These are phyloP conservation scores for Apaloderma vittatum DNA, from an alignment of 2,113 vertebrate species.

Conservation along the genomic window DNA sequence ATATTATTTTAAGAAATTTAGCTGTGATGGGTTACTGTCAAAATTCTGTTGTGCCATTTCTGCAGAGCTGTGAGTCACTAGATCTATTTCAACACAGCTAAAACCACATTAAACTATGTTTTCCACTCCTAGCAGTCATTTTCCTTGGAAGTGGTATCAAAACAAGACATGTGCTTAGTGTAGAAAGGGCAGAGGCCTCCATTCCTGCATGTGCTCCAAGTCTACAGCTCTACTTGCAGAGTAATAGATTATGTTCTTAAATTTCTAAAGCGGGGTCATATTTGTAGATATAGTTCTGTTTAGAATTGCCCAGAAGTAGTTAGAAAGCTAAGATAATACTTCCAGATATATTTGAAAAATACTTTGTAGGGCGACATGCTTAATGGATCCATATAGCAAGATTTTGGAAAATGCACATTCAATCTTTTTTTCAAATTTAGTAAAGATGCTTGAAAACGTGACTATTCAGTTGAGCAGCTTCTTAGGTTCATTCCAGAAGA, in stretches of 20 bases:
- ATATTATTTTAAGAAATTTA: background rate
- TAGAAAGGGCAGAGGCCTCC: background rate
- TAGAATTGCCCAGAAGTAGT: background rate
- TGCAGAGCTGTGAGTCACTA: slow-evolving; percentile 41
- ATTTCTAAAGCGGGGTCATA: background rate
- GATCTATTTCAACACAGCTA: slow-evolving; percentile 4
- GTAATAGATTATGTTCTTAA: background rate
- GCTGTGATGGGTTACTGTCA: background rate
- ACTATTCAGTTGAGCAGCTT: background rate
- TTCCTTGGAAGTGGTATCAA: background rate
- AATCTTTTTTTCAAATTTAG: background rate
- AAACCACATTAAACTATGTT: background rate
- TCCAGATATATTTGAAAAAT: background rate
- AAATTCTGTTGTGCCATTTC: background rate
- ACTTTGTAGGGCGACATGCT: background rate
- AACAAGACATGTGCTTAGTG: background rate
- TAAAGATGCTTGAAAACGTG: background rate
- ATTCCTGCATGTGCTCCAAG: background rate
- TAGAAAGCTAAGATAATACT: background rate
- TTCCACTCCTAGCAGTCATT: background rate
- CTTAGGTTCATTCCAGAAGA: background rate
- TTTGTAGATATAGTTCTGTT: background rate
- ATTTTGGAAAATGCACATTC: background rate
- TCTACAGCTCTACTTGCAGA: background rate
- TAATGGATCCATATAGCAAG: background rate